Percentiles rank a stretch among this genome's conserved stretches.
Conservation (phyloP, 30 jellyfish, hydroid and myxozoan species). For the Sanderia malayensis region DNA sequence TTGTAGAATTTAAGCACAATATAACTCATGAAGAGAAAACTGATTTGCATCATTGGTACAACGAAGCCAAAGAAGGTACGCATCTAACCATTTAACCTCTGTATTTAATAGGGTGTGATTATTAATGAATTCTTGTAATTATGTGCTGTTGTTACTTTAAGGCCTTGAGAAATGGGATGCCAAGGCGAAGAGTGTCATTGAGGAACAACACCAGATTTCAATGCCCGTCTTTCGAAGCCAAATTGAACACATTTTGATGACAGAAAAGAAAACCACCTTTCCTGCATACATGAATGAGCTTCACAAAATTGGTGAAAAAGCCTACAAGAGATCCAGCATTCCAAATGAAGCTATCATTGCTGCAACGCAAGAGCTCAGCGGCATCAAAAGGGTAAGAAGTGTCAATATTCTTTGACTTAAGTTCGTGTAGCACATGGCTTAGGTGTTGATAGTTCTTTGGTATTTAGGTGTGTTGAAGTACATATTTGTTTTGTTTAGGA, state of each 20-base stretch:
- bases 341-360: conserved; percentile 15
- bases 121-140: too few species aligned
- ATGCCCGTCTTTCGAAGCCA: conserved; percentile 38
- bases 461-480: too few species aligned
- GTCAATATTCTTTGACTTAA: too few species aligned
- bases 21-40: conserved; percentile 34
- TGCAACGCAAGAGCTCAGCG: conserved; percentile 32
- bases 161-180: conserved; percentile 43
- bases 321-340: conserved; percentile 39
- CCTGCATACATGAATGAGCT: conserved; percentile 32
- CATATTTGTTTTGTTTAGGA: too few species aligned
- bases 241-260: conserved; percentile 27
- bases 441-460: too few species aligned
- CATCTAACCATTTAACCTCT: too few species aligned
- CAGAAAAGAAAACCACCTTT: conserved; percentile 24
- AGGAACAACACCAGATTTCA: conserved; percentile 10
- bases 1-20: conserved; percentile 36
- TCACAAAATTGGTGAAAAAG: conserved; percentile 36
- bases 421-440: too few species aligned
- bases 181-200: conserved; percentile 8
- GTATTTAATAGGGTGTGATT: too few species aligned
- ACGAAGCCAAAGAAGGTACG: conserved; percentile 43
- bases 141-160: too few species aligned
- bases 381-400: conserved; percentile 26
- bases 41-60: conserved; percentile 35